These are phyloP conservation scores for Ephestia elutella DNA, from an alignment of 1,140 invertebrate species.

Conservation along the genomic window DNA sequence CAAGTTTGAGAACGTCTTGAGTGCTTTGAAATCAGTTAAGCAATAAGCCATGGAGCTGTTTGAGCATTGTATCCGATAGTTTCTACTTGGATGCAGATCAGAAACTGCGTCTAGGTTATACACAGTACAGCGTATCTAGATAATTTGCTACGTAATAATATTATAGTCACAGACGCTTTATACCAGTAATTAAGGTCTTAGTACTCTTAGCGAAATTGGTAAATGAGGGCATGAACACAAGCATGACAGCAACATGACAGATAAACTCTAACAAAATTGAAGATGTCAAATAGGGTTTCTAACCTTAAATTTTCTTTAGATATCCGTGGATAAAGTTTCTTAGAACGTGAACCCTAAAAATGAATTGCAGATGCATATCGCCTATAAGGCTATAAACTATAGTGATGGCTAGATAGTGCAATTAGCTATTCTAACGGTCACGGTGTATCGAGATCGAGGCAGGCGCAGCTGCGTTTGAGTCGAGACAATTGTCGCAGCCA, in stretches of 20 bases:
- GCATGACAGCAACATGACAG: too few species aligned
- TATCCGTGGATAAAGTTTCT: too few species aligned
- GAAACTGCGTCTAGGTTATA: too few species aligned
- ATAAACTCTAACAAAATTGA: too few species aligned
- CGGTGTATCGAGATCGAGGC: slow-evolving; percentile 20
- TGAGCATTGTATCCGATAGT: slow-evolving; percentile 29
- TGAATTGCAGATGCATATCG: not conserved
- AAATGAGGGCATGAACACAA: not conserved
- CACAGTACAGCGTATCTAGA: too few species aligned
- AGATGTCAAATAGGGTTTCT: too few species aligned
- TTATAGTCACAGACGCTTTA: too few species aligned
- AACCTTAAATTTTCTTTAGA: too few species aligned
- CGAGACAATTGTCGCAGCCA: slow-evolving; percentile 48
- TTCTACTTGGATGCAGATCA: slow-evolving; percentile 13
- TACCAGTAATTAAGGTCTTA: too few species aligned
- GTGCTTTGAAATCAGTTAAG: slow-evolving; percentile 66
- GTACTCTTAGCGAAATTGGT: slow-evolving; percentile 6
- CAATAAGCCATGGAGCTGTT: slow-evolving; percentile 41
- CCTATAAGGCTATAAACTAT: slow-evolving; percentile 38
- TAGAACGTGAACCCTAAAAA: too few species aligned
- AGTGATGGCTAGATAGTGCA: slow-evolving; percentile 39
- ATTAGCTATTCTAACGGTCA: slow-evolving; percentile 47
- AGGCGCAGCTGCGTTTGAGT: slow-evolving; percentile 37
- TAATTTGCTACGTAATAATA: too few species aligned
- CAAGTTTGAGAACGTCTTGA: slow-evolving; percentile 70